Conservation (phyloP, 2,113 vertebrate genomes). For the Motacilla tschutschensis region DNA sequence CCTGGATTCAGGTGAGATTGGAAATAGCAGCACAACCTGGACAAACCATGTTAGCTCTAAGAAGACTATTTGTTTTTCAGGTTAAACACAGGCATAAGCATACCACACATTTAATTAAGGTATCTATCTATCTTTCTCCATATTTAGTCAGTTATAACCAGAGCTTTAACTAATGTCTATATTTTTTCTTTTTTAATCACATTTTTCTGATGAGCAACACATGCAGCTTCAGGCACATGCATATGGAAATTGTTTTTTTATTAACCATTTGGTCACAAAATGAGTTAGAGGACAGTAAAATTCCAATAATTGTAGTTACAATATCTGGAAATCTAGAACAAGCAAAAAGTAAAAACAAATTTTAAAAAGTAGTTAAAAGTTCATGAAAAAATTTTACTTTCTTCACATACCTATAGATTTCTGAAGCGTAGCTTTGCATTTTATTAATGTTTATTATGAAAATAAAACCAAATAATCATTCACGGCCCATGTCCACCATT, state of each 20-base stretch:
- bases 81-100: background rate
- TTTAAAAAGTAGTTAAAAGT: background rate
- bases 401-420: background rate
- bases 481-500: background rate
- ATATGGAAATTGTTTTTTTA: background rate
- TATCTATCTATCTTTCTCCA: background rate
- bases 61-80: background rate
- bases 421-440: background rate
- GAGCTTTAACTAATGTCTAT: background rate
- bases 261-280: background rate
- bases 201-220: background rate
- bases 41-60: rapidly evolving
- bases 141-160: background rate
- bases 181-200: background rate
- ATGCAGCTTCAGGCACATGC: background rate
- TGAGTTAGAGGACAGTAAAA: background rate
- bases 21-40: background rate
- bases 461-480: background rate
- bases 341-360: background rate
- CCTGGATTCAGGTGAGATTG: background rate
- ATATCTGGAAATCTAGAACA: background rate
- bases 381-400: background rate
- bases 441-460: background rate
- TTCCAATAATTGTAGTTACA: background rate
- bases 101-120: background rate